Conservation (phyloP, 2,888 invertebrate species). For the Chesias legatella region DNA sequence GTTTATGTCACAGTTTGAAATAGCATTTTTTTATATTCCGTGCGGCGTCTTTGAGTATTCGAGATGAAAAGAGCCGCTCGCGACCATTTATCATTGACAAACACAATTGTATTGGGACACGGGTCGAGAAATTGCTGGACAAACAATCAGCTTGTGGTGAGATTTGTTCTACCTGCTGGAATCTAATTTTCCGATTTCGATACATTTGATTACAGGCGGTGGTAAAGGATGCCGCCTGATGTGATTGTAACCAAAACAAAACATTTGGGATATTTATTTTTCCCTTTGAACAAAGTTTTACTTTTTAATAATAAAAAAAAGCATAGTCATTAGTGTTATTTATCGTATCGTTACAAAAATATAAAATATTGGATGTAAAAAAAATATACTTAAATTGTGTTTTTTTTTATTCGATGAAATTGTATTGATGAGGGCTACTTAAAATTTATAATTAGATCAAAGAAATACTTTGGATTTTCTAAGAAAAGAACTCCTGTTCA, state of each 20-base stretch:
- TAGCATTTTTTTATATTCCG: slow-evolving; percentile 27
- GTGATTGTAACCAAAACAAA: no score
- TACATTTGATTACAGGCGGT: slow-evolving; percentile 15
- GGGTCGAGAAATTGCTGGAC: slow-evolving; percentile 72
- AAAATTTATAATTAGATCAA: no score
- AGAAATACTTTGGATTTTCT: no score
- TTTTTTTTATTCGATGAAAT: no score
- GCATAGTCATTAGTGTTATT: no score
- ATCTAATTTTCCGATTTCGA: slow-evolving; percentile 21
- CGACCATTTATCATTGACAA: slow-evolving; percentile 80
- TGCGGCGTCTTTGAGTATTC: slow-evolving; percentile 71
- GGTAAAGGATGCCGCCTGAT: slow-evolving; percentile 4
- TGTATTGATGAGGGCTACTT: no score
- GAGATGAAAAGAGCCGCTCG: slow-evolving; percentile 77
- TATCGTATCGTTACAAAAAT: no score
- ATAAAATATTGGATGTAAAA: no score
- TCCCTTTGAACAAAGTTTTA: no score
- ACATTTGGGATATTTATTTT: no score
- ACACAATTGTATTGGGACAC: slow-evolving; percentile 77
- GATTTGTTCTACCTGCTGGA: slow-evolving; percentile 33
- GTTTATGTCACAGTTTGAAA: slow-evolving; percentile 29
- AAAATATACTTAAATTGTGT: no score
- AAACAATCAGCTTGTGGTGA: slow-evolving; percentile 64
- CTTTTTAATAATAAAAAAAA: no score
- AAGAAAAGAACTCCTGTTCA: slow-evolving; percentile 11